Conservation (phyloP, 2,113 vertebrate genomes). For the Marcusenius ussheri region DNA sequence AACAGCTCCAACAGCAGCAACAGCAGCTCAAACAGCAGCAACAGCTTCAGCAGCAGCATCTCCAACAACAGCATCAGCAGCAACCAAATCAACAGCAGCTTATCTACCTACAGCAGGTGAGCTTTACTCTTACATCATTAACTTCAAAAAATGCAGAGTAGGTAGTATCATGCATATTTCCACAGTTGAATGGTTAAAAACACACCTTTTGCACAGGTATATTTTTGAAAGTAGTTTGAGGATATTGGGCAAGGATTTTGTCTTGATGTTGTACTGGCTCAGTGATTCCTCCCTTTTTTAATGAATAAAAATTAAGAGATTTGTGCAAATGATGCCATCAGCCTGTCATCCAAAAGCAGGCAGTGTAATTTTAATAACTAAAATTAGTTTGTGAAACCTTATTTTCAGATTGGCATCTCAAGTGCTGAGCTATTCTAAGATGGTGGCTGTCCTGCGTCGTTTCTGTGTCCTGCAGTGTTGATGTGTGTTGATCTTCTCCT, state of each 20-base stretch:
- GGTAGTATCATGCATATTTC: not conserved
- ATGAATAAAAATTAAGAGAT: not conserved
- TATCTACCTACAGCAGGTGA: slow-evolving; percentile 78
- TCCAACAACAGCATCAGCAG: slow-evolving; percentile 53
- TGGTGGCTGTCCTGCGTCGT: not conserved
- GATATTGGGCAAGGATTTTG: not conserved
- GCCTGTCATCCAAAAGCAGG: not conserved
- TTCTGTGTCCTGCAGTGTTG: not conserved
- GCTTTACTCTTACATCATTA: not conserved
- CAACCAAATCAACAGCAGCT: slow-evolving; percentile 71
- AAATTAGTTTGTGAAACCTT: not conserved
- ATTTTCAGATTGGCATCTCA: not conserved
- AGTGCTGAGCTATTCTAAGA: not conserved
- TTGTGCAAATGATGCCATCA: not conserved
- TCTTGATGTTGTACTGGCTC: not conserved
- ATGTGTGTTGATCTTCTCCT: not conserved
- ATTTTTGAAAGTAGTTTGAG: not conserved
- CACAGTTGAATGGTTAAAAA: not conserved
- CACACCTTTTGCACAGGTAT: not conserved
- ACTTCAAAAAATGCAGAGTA: not conserved
- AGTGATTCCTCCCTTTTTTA: not conserved
- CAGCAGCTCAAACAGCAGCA: slow-evolving; percentile 74
- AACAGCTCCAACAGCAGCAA: slow-evolving; percentile 87
- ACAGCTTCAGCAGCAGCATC: slow-evolving; percentile 54
- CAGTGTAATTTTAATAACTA: not conserved